These are phyloP conservation scores for Vireo griseus DNA, from an alignment of 2,797 vertebrate genomes.

Conservation along the genomic window DNA sequence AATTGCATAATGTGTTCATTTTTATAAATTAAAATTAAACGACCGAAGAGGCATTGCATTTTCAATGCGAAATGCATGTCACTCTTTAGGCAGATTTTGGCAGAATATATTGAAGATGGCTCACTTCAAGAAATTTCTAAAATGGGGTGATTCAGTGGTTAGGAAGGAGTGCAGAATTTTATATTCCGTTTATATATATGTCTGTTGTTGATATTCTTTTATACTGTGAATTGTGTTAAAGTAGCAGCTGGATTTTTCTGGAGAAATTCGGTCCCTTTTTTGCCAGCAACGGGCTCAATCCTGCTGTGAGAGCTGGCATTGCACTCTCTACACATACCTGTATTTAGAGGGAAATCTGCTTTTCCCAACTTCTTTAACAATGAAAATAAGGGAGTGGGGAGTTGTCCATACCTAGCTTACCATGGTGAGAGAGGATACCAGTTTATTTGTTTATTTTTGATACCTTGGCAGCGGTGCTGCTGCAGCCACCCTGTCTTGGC, in stretches of 20 bases:
- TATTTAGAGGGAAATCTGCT: neutral
- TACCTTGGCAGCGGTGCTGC: neutral
- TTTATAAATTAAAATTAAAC: neutral
- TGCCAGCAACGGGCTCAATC: neutral
- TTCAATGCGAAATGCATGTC: neutral
- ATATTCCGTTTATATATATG: neutral
- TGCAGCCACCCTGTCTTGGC: neutral
- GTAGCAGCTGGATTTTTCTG: neutral
- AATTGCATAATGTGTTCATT: neutral
- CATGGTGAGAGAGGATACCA: neutral
- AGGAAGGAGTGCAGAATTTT: neutral
- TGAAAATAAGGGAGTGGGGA: neutral
- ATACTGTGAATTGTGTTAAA: neutral
- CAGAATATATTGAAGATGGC: neutral
- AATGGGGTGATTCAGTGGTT: neutral
- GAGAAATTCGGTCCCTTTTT: neutral
- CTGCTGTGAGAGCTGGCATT: neutral
- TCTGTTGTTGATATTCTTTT: neutral
- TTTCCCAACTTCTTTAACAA: neutral
- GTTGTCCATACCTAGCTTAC: neutral
- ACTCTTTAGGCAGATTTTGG: neutral
- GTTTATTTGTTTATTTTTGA: neutral
- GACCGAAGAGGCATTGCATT: neutral
- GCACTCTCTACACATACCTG: neutral
- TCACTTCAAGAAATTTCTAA: neutral